phyloP scores from a whole-genome alignment of 2,113 vertebrate species.

The Oreocharis arfaki region DNA sequence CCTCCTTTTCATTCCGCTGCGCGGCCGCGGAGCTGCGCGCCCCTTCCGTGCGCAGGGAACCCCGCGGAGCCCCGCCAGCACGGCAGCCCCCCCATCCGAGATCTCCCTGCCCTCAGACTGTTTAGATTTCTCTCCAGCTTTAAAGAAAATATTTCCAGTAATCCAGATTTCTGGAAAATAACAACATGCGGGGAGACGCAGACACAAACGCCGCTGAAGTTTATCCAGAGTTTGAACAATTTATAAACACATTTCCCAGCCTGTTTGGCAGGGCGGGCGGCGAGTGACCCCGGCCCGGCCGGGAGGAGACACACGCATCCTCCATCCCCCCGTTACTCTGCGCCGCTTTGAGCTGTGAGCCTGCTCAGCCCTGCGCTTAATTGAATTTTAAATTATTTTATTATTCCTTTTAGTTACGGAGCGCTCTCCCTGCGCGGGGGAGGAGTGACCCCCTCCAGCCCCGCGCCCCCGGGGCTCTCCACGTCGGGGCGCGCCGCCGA shows the following conservation, averaged over 20 bases:
- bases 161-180: constrained; percentile 63
- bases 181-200: constrained; percentile 39
- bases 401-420: not conserved
- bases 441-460: not conserved
- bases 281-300: not conserved
- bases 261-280: constrained; percentile 26
- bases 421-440: not conserved
- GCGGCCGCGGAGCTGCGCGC: not conserved
- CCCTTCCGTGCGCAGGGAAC: not conserved
- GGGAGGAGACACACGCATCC: not conserved
- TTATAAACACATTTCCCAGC: constrained; percentile 50
- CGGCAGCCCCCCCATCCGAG: not conserved
- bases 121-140: constrained; percentile 51
- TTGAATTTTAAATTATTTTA: not conserved
- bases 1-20: not conserved
- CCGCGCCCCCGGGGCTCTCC: not conserved
- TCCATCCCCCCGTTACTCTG: not conserved
- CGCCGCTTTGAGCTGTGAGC: not conserved
- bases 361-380: not conserved
- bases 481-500: not conserved
- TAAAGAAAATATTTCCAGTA: constrained; percentile 59
- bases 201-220: constrained; percentile 36
- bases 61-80: not conserved
- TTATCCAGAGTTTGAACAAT: constrained; percentile 45
- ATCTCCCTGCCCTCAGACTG: constrained; percentile 10